phyloP scores from a whole-genome alignment of 2,113 vertebrate genomes.

The Melanotaenia duboulayi region DNA sequence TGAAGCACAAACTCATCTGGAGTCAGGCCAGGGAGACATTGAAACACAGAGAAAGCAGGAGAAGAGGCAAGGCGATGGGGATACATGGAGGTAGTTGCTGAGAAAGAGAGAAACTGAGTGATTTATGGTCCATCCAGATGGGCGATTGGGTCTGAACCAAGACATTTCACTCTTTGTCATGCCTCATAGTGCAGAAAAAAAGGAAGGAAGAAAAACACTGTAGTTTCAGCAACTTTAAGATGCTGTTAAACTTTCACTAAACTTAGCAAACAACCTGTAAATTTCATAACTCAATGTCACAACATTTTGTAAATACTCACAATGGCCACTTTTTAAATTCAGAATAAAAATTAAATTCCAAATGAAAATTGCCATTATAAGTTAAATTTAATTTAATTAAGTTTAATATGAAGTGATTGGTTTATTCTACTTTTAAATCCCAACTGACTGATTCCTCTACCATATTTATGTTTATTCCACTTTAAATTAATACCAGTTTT shows the following conservation, averaged over 20 bases:
- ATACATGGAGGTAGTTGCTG: conserved; percentile 10
- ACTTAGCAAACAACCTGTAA: background rate
- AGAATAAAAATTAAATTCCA: no score
- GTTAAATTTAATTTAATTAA: no score
- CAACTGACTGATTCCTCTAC: no score
- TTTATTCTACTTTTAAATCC: no score
- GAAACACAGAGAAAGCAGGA: conserved; percentile 10
- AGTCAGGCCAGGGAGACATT: conserved; percentile 51
- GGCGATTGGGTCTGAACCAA: conserved; percentile 22
- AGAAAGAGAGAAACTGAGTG: background rate
- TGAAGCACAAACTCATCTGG: conserved; percentile 66
- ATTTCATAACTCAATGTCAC: background rate
- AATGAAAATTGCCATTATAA: no score
- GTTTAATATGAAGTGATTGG: no score
- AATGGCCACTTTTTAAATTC: no score
- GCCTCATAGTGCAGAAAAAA: conserved; percentile 20
- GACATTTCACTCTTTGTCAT: conserved; percentile 26
- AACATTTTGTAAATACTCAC: no score
- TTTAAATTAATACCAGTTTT: no score
- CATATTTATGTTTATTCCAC: no score
- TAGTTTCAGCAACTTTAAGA: background rate
- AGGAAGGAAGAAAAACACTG: conserved; percentile 1
- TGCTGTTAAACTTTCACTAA: background rate
- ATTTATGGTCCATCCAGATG: conserved; percentile 29
- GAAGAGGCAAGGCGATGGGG: conserved; percentile 10